These are phyloP conservation scores for Erythrocercus mccallii DNA, from an alignment of 2,113 vertebrate genomes.

Conservation along the genomic window DNA sequence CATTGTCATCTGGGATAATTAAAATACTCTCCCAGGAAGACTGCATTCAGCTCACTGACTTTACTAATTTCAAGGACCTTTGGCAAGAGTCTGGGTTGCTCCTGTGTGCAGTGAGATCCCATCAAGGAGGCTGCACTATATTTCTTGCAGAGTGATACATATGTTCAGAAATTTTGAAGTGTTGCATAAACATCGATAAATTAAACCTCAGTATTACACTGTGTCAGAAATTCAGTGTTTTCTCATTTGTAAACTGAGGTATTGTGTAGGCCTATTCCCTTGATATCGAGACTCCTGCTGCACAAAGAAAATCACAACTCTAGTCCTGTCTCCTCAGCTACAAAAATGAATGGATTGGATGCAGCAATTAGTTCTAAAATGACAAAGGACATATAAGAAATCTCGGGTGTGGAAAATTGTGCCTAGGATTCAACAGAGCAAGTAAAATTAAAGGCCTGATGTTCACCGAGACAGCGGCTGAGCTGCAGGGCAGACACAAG, in stretches of 20 bases:
- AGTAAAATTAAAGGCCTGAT: not conserved
- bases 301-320: not conserved
- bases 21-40: not conserved
- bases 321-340: not conserved
- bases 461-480: not conserved
- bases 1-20: not conserved
- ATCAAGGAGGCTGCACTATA: not conserved
- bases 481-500: not conserved
- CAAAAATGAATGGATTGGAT: not conserved
- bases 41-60: not conserved
- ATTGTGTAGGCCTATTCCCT: not conserved
- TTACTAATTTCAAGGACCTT: not conserved
- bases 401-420: not conserved
- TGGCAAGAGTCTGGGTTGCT: not conserved
- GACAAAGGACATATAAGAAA: not conserved
- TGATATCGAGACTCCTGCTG: not conserved
- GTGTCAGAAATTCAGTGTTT: not conserved
- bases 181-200: not conserved
- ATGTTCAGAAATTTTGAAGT: not conserved
- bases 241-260: not conserved
- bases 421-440: not conserved
- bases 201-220: not conserved
- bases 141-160: not conserved
- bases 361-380: not conserved
- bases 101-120: not conserved